Evolutionary conservation across 2,797 vertebrate genomes (phyloP), one percentile per base, ranked within the genome.

Genomic region (Salarias fasciatus): DNA sequence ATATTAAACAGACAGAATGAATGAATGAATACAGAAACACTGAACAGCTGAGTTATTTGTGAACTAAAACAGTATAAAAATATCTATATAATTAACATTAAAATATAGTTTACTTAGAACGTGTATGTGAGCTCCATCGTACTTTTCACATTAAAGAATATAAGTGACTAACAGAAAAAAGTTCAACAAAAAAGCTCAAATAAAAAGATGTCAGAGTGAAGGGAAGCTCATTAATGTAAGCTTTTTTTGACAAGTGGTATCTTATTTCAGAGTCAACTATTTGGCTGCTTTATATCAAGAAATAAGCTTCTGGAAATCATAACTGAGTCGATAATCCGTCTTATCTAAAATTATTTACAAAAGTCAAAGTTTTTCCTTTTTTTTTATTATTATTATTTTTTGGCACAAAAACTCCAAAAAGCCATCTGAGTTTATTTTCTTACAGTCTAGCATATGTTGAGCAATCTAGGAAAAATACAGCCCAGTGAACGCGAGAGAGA

Each of bases 161-260:
- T 24, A 24, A 24, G 18, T 24, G 18, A 24, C 18, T 24, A 24
- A 24, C 24, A n/a, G n/a, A n/a, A n/a, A n/a, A n/a, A 93, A 93
- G 80, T 82, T 89, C 71, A 92, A 94, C 84, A 85, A 94, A 95
- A 85, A 94, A 95, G 86, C 88, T 88, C 82, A 92, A 90, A 90
- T 78, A 85, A 74, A 85, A 74, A 69, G 63, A 53, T 72, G 90
- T 30, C 67, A 68, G 90, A 82, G 58, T 65, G 74, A 62, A 57
- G 49, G 31, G 53, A 50, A 37, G 33, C 29, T 73, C 53, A 61
- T 82, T 77, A 44, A 76, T 85, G 75, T 55, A 46, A 35, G 29
- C n/a, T 7, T 55, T 77, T 79, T 69, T 69, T 73, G 33, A 74
- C 73, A n/a, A n/a, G n/a, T n/a, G n/a, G n/a, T n/a, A n/a, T n/a